phyloP scores from a whole-genome alignment of 2,113 vertebrate genomes.

The Triplophysa siluroides region DNA sequence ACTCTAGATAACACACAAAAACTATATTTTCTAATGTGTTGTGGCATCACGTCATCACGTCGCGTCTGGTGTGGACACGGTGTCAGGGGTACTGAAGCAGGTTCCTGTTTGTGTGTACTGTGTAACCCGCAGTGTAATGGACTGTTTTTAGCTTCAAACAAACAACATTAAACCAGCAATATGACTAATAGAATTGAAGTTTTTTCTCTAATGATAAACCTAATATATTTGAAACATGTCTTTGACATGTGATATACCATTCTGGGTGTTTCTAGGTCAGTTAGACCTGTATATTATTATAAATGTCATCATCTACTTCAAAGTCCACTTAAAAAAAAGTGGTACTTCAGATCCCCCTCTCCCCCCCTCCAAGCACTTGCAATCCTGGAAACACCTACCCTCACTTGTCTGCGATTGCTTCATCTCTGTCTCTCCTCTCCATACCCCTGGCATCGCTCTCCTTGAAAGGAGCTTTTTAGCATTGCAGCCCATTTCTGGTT shows the following conservation, averaged over 20 bases:
- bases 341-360: slow-evolving; percentile 52
- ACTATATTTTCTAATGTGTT: no score
- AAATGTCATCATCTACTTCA: slow-evolving; percentile 4
- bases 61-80: no score
- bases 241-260: neutral
- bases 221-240: neutral
- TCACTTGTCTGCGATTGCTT: slow-evolving; percentile 62
- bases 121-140: no score
- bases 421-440: slow-evolving; percentile 1
- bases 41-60: no score
- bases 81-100: no score
- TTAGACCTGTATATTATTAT: neutral
- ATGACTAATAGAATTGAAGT: no score
- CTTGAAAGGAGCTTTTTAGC: slow-evolving; percentile 79
- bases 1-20: no score
- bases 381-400: slow-evolving; percentile 71
- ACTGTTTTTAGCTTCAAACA: no score
- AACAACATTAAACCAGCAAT: no score
- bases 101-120: no score
- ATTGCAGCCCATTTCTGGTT: slow-evolving; percentile 73
- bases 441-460: slow-evolving; percentile 73
- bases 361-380: slow-evolving; percentile 57
- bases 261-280: slow-evolving; percentile 6
- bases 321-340: neutral
- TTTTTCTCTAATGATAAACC: no score